Percentiles rank a stretch among this genome's conserved stretches.
phyloP scores from a whole-genome alignment of 2,888 invertebrate species.

The Trisateles emortualis region DNA sequence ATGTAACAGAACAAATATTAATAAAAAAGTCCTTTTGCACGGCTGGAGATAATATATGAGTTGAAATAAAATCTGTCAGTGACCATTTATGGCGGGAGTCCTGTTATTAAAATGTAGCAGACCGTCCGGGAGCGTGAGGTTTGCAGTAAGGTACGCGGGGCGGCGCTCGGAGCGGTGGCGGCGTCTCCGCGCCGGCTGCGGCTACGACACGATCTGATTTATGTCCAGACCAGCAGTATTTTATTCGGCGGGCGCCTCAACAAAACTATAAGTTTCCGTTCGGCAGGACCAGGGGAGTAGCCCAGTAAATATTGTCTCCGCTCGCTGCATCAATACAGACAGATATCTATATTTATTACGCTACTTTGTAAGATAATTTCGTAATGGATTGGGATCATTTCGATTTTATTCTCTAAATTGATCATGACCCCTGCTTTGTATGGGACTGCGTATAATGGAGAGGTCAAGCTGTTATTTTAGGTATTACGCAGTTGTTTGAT shows the following conservation, averaged over 20 bases:
- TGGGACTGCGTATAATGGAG: constrained; percentile 2
- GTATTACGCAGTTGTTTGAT: too few species aligned
- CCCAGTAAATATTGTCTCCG: constrained; percentile 85
- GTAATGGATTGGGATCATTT: constrained; percentile 82
- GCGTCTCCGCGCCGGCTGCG: constrained; percentile 80
- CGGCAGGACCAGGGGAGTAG: constrained; percentile 83
- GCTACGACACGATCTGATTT: constrained; percentile 82
- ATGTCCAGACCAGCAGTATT: constrained; percentile 84
- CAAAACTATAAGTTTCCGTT: constrained; percentile 87
- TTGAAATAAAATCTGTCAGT: constrained; percentile 83
- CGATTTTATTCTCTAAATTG: constrained; percentile 59
- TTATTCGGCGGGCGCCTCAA: constrained; percentile 86
- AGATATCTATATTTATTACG: constrained; percentile 83
- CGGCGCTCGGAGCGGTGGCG: constrained; percentile 48
- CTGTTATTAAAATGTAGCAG: constrained; percentile 85
- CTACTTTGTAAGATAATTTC: constrained; percentile 80
- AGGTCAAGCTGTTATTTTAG: too few species aligned
- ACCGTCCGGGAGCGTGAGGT: constrained; percentile 45
- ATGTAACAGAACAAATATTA: constrained; percentile 54
- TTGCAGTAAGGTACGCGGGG: constrained; percentile 24
- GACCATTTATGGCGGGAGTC: constrained; percentile 81
- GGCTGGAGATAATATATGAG: constrained; percentile 77
- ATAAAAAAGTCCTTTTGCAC: constrained; percentile 71
- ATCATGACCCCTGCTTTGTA: too few species aligned
- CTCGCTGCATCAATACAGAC: constrained; percentile 80